Evolutionary conservation across 2,797 vertebrate genomes (phyloP), one percentile per base, ranked within the genome.

Genomic region (Scomberomorus guttatus): DNA sequence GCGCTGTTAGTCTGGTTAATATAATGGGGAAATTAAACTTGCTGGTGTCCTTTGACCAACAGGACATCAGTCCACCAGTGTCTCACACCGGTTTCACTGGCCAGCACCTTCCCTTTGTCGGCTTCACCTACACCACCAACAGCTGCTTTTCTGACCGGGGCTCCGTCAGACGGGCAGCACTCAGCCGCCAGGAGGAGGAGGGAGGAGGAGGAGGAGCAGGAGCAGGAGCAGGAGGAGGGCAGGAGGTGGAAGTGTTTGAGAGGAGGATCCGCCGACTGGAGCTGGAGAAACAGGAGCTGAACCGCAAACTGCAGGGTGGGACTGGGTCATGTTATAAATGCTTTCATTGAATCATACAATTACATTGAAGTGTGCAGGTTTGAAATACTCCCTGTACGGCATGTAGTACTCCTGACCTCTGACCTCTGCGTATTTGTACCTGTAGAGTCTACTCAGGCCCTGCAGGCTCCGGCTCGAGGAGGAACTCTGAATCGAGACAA

Each of bases 91-190:
- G 97, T 75, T 99, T 99, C 87, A 98, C 96, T 17, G 98, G 98
- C 29, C 93, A 99, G 80, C 98, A 99, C 87, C 93, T 99, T 62
- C 98, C 98, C 0, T 99, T 99, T 0, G 96, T 99, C 5, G 98
- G 98, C 63, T 99, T 99, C 90, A 99, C 98, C 0, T 99, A 97
- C 92, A 99, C 98, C 75, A 99, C 97, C 0, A 96, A 97, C 65
- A 98, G 97, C 96, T 97, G 95, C 60, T 97, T 93, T 81, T 93
- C 94, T 0, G 95, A 95, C 86, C 39, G 76, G 3, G 69, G 93
- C 57, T 72, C 77, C 14, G 51, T 93, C 51, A 72, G 81, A 55
- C 62, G 48, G 27, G 58, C 15, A 0, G 54, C 51, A 0, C 93
- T 86, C 32, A 93, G 46, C 4, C 64, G 11, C 20, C 63, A 37